phyloP scores from a whole-genome alignment of 35 echinoderm and acorn worm genomes.

The Ptychodera flava region DNA sequence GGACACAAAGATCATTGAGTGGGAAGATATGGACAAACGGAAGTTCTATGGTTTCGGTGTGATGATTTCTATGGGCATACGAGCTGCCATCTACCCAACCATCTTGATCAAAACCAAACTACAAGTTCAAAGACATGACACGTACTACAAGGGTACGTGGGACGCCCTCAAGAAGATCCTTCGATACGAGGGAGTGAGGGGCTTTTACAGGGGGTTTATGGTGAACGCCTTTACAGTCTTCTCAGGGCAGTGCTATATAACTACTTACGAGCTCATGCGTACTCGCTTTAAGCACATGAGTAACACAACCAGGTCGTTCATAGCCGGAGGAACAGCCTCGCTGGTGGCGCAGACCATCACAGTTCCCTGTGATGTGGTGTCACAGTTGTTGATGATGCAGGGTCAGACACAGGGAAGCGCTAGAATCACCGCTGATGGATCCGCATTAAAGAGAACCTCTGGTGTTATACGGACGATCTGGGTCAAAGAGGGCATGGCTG shows the following conservation, averaged over 20 bases:
- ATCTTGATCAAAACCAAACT: conserved; percentile 84
- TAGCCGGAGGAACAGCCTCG: conserved; percentile 74
- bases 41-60: conserved; percentile 67
- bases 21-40: conserved; percentile 88
- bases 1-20: conserved; percentile 63
- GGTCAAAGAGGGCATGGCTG: conserved; percentile 45
- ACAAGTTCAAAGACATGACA: conserved; percentile 72
- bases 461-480: conserved; percentile 24
- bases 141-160: conserved; percentile 80
- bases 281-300: conserved; percentile 45
- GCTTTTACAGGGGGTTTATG: conserved; percentile 90
- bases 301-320: conserved; percentile 59
- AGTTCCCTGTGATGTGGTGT: conserved; percentile 82
- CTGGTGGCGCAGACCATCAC: conserved; percentile 82
- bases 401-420: conserved; percentile 46
- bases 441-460: background rate
- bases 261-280: conserved; percentile 72
- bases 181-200: conserved; percentile 75
- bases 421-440: background rate
- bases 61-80: conserved; percentile 54
- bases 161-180: conserved; percentile 91
- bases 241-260: conserved; percentile 80
- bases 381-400: conserved; percentile 76
- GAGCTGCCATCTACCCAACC: conserved; percentile 66
- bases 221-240: conserved; percentile 65